Conservation (phyloP, 2,888 invertebrate species). For the Heliconius hortense region DNA sequence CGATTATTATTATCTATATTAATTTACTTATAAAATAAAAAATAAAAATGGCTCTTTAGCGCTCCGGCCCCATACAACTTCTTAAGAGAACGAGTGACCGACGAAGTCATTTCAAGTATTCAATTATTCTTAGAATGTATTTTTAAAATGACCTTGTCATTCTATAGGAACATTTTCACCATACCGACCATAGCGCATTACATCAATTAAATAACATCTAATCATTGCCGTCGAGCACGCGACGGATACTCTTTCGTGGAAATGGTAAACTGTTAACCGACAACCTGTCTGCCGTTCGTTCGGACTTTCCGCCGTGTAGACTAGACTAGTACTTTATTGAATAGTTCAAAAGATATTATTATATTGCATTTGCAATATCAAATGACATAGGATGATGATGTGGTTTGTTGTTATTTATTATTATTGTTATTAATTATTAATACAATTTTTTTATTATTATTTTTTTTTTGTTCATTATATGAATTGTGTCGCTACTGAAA, state of each 20-base stretch:
- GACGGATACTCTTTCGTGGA: slow-evolving; percentile 5
- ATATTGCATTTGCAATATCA: not conserved
- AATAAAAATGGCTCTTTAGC: not conserved
- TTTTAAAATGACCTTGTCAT: slow-evolving; percentile 4
- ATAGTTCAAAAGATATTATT: slow-evolving; percentile 1
- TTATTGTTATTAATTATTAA: not conserved
- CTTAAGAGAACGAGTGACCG: not conserved
- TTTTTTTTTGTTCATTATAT: not conserved
- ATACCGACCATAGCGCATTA: slow-evolving; percentile 17
- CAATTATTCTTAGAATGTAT: not conserved
- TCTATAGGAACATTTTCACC: slow-evolving; percentile 22
- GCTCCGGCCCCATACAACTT: slow-evolving; percentile 6
- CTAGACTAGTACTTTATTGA: not conserved
- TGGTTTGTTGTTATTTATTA: not conserved
- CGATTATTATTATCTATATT: not conserved
- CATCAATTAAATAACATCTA: slow-evolving; percentile 30
- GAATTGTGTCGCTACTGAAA: not conserved
- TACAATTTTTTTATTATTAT: not conserved
- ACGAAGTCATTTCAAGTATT: not conserved
- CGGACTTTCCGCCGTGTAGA: not conserved
- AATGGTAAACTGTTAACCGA: slow-evolving; percentile 8
- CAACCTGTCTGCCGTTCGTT: not conserved
- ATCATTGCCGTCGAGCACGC: slow-evolving; percentile 19
- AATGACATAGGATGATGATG: not conserved
- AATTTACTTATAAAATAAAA: not conserved